Conservation (phyloP, 1,140 invertebrate genomes). For the Drosophila hydei region DNA sequence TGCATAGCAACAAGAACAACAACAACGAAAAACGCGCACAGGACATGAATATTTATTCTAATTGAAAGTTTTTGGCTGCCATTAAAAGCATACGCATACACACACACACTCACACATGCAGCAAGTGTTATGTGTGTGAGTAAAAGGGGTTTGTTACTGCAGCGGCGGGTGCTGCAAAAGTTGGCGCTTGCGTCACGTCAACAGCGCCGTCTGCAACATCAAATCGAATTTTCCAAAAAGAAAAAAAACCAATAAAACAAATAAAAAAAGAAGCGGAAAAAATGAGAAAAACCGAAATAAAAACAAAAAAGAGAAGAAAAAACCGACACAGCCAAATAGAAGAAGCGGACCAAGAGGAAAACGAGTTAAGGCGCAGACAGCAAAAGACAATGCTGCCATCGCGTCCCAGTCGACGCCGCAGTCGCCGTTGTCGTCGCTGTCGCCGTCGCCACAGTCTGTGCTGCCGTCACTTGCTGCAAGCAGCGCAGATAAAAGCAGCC, state of each 20-base stretch:
- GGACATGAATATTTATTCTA: conserved; percentile 37
- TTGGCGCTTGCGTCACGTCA: conserved; percentile 47
- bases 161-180: conserved; percentile 29
- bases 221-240: conserved; percentile 46
- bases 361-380: conserved; percentile 49
- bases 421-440: conserved; percentile 3
- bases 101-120: conserved; percentile 13
- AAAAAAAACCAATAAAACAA: conserved; percentile 16
- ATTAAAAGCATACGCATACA: conserved; percentile 33
- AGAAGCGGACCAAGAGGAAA: conserved; percentile 38
- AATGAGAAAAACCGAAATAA: conserved; percentile 13
- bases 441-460: neutral
- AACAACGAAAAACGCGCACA: conserved; percentile 12
- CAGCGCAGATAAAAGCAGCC: conserved; percentile 35
- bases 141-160: conserved; percentile 7
- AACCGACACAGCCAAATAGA: conserved; percentile 32
- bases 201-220: conserved; percentile 29
- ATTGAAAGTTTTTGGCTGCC: conserved; percentile 57
- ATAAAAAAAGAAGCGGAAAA: conserved; percentile 10
- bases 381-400: conserved; percentile 40
- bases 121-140: conserved; percentile 4
- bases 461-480: conserved; percentile 43
- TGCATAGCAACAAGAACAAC: neutral
- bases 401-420: conserved; percentile 8
- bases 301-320: conserved; percentile 21